These are phyloP conservation scores for Coptotermes formosanus DNA, from an alignment of 1,140 invertebrate species.

Conservation along the genomic window DNA sequence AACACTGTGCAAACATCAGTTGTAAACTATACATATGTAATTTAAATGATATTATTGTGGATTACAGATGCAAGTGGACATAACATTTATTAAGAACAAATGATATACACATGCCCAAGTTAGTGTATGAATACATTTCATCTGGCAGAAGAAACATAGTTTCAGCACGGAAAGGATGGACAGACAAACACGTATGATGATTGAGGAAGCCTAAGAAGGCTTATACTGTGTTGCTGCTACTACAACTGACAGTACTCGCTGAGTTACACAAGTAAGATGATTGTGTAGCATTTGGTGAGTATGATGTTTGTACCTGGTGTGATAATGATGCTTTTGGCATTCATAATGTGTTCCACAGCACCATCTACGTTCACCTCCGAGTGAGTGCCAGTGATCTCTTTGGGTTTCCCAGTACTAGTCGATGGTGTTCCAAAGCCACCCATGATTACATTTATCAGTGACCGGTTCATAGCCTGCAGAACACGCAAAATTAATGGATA, in stretches of 20 bases:
- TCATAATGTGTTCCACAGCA: constrained; percentile 73
- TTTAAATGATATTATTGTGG: too few species aligned
- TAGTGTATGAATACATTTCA: too few species aligned
- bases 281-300: not conserved
- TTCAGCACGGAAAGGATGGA: too few species aligned
- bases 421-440: constrained; percentile 82
- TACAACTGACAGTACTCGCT: not conserved
- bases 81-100: too few species aligned
- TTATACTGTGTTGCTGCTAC: not conserved
- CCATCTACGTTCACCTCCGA: constrained; percentile 76
- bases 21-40: too few species aligned
- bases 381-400: constrained; percentile 77
- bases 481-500: not conserved
- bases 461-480: constrained; percentile 84
- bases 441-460: constrained; percentile 83
- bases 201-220: not conserved
- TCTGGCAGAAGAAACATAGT: too few species aligned
- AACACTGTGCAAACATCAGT: too few species aligned
- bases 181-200: too few species aligned
- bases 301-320: constrained; percentile 61
- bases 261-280: not conserved
- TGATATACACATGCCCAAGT: too few species aligned
- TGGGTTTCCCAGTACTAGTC: constrained; percentile 66
- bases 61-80: too few species aligned
- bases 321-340: constrained; percentile 84